Evolutionary conservation across 2,888 invertebrate species (phyloP), one percentile per base, ranked within the genome.

Genomic region (Protophormia terraenovae): DNA sequence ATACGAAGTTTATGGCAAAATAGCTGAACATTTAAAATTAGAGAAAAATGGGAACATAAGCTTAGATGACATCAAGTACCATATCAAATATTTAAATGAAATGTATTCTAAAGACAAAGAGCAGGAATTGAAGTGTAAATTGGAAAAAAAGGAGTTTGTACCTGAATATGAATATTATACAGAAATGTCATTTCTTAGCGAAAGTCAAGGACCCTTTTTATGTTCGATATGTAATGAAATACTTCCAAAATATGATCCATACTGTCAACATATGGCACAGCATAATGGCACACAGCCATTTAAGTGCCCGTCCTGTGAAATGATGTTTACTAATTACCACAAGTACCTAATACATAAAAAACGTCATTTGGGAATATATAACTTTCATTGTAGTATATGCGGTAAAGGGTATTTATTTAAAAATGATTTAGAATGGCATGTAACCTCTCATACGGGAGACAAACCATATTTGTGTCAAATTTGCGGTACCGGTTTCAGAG

Each of bases 391-490:
- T 24, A 27, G 75, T 55, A 73, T 82, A 27, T 85, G 85, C 24
- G 82, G 78, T 0, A 85, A 82, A 55, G 78, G 78, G 8, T 85
- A 78, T 71, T 58, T 67, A n/a, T 77, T 78, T 41, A 73, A 66
- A 50, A 62, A 78, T 3, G 75, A 78, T 47, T 60, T 86, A 12
- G 79, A 75, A 41, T 82, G 78, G 79, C 86, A 86, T 72, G 45
- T 83, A 5, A 60, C 75, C 0, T 64, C 78, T 14, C 90, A 90
- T 14, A 90, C 89, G 3, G 90, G 90, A 0, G 82, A 73, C 14
- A 78, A 85, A 45, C 78, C 83, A 1, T 83, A 58, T 72, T 58
- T 69, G 6, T 83, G 83, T 53, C 71, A 32, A 45, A 72, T 83
- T 32, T 83, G 83, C 50, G 75, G 80, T 12, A 45, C 62, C 6